These are phyloP conservation scores for Hydraecia micacea DNA, from an alignment of 2,888 invertebrate genomes.

Conservation along the genomic window DNA sequence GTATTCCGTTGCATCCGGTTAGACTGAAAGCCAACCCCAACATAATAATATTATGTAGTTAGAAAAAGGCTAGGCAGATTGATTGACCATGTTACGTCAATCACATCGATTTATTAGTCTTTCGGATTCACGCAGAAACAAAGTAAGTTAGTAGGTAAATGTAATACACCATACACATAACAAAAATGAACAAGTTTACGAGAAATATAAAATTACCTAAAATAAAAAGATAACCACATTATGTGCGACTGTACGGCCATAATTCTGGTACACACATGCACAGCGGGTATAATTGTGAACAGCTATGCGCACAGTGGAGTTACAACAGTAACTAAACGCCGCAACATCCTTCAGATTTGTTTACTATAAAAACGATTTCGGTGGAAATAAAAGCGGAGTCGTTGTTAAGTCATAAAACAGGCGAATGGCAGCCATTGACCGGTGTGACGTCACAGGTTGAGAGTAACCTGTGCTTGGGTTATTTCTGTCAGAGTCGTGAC, in stretches of 20 bases:
- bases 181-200: constrained; percentile 19
- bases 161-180: constrained; percentile 8
- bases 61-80: neutral
- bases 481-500: constrained; percentile 43
- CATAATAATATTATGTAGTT: neutral
- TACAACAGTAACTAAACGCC: constrained; percentile 35
- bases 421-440: constrained; percentile 50
- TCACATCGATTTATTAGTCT: neutral
- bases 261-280: constrained; percentile 39
- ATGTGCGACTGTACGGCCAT: constrained; percentile 32
- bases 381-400: constrained; percentile 45
- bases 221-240: constrained; percentile 30
- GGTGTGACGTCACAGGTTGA: constrained; percentile 43
- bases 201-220: constrained; percentile 28
- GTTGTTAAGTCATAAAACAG: constrained; percentile 53
- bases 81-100: neutral
- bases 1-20: neutral
- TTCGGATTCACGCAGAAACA: neutral
- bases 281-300: constrained; percentile 37
- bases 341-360: constrained; percentile 35
- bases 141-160: neutral
- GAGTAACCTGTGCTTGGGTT: constrained; percentile 33
- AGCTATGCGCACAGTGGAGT: constrained; percentile 46
- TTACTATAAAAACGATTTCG: constrained; percentile 49
- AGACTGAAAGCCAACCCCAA: neutral